Conservation (phyloP, 2,113 vertebrate species). For the Trinectes maculatus region DNA sequence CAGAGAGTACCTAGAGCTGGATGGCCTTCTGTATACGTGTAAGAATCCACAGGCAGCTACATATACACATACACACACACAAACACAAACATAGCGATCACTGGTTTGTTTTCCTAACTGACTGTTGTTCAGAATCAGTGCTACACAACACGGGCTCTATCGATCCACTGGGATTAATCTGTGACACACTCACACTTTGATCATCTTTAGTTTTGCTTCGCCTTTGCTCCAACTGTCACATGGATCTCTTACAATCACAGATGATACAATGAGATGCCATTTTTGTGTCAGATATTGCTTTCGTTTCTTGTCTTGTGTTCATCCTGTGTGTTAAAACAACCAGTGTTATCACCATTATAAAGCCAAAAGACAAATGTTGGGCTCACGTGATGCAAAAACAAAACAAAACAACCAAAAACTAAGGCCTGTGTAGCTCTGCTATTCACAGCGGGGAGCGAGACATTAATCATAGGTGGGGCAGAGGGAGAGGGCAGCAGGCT, state of each 20-base stretch:
- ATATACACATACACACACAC: neutral
- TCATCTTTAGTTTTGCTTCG: conserved; percentile 45
- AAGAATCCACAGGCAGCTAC: conserved; percentile 1
- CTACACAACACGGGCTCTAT: conserved; percentile 10
- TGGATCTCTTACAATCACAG: conserved; percentile 31
- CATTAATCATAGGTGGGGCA: conserved; percentile 56
- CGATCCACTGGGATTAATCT: conserved; percentile 45
- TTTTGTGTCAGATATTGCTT: neutral
- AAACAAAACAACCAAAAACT: too few species aligned
- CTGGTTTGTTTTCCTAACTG: too few species aligned
- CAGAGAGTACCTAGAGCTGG: conserved; percentile 10
- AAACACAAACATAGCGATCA: neutral
- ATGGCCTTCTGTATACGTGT: neutral
- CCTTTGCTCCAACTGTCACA: conserved; percentile 26
- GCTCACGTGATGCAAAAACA: neutral
- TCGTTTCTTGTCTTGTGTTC: neutral
- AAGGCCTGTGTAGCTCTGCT: conserved; percentile 23
- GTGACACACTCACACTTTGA: conserved; percentile 57
- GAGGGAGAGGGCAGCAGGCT: conserved; percentile 29
- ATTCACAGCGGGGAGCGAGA: conserved; percentile 17
- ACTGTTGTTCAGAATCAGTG: neutral
- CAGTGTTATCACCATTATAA: conserved; percentile 5
- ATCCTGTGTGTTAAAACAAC: neutral
- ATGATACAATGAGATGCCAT: neutral
- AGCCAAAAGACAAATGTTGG: conserved; percentile 17